These are phyloP conservation scores for Sebastiscus albofasciatus DNA, from an alignment of 2,797 vertebrate species.

Conservation along the genomic window DNA sequence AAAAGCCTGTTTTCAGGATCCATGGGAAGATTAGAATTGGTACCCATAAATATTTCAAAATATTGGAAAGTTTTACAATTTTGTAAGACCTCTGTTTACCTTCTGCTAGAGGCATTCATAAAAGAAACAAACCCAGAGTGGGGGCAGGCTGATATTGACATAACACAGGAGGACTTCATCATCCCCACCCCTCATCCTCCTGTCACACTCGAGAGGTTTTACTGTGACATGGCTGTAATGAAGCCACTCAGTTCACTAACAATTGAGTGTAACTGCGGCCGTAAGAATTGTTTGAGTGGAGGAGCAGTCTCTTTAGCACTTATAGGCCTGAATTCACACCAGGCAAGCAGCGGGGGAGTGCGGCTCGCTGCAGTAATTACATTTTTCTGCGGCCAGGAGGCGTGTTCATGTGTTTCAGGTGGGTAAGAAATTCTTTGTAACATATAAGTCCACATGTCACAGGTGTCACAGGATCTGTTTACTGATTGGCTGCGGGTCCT, in stretches of 20 bases:
- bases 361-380: too few relatives aligned
- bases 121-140: not conserved
- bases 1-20: not conserved
- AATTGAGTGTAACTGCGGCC: constrained; percentile 65
- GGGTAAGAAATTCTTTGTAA: too few relatives aligned
- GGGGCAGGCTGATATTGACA: not conserved
- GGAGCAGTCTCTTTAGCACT: constrained; percentile 50
- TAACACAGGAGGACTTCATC: not conserved
- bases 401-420: too few relatives aligned
- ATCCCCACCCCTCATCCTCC: not conserved
- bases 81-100: not conserved
- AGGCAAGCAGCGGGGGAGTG: too few relatives aligned
- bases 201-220: constrained; percentile 43
- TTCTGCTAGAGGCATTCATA: not conserved
- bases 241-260: constrained; percentile 58
- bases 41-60: not conserved
- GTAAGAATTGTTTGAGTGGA: constrained; percentile 38
- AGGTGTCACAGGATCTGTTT: too few relatives aligned
- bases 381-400: too few relatives aligned
- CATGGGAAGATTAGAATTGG: not conserved
- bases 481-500: too few relatives aligned
- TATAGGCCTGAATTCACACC: not conserved
- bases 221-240: constrained; percentile 44
- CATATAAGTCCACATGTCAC: too few relatives aligned
- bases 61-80: not conserved